Conservation (phyloP, 1,140 invertebrate genomes). For the Physella acuta region DNA sequence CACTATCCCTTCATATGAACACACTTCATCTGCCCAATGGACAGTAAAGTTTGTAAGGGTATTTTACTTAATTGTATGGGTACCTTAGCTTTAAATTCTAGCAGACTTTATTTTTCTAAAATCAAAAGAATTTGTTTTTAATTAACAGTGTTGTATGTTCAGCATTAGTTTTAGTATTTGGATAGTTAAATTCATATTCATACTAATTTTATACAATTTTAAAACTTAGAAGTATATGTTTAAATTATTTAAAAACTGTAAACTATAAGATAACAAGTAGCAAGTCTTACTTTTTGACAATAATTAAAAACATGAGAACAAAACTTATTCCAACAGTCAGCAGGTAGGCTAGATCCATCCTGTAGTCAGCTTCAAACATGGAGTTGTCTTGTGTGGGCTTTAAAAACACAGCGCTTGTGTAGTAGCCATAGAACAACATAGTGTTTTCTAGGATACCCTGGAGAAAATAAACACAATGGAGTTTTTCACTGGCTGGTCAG, state of each 20-base stretch:
- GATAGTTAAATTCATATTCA: too few species aligned
- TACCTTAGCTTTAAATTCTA: too few species aligned
- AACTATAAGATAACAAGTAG: too few species aligned
- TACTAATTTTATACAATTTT: too few species aligned
- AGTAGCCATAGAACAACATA: constrained; percentile 14
- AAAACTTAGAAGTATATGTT: neutral
- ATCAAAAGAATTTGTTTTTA: neutral
- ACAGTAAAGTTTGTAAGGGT: too few species aligned
- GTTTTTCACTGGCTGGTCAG: too few species aligned
- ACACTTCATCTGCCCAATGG: too few species aligned
- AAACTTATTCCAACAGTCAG: constrained; percentile 9
- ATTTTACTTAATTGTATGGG: too few species aligned
- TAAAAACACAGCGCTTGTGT: neutral
- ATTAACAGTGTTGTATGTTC: neutral
- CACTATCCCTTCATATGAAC: too few species aligned
- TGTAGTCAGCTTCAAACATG: neutral
- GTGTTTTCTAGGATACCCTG: constrained; percentile 18
- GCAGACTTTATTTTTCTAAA: too few species aligned
- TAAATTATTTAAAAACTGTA: neutral
- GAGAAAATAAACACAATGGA: neutral
- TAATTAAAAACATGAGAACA: constrained; percentile 14
- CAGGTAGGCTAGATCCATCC: constrained; percentile 15
- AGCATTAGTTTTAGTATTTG: neutral
- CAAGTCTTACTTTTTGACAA: constrained; percentile 24
- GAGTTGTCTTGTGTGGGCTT: neutral